Conservation (phyloP, 2,113 vertebrate species). For the Brachypodius melanocephalos region DNA sequence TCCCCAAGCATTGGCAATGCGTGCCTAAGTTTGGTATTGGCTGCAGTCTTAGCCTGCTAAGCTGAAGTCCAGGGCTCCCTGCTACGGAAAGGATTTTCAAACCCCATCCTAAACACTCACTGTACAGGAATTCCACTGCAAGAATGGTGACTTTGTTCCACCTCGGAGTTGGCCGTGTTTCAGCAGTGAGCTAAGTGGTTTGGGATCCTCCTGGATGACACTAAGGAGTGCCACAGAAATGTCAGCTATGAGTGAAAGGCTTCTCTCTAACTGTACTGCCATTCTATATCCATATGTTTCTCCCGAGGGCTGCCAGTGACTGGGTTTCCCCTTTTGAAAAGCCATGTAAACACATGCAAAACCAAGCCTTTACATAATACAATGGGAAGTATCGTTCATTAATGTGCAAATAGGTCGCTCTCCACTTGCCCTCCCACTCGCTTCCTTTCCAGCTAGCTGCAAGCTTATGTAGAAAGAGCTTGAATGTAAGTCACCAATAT, state of each 20-base stretch:
- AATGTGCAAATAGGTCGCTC: slow-evolving; percentile 44
- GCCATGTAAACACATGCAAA: slow-evolving; percentile 8
- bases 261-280: neutral
- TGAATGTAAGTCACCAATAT: slow-evolving; percentile 14
- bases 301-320: neutral
- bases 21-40: neutral
- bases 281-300: slow-evolving; percentile 17
- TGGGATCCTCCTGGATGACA: slow-evolving; percentile 34
- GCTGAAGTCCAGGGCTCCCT: neutral
- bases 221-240: neutral
- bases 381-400: neutral
- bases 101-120: neutral
- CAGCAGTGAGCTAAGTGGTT: slow-evolving; percentile 42
- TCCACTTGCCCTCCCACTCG: slow-evolving; percentile 37
- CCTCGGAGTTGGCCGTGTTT: neutral
- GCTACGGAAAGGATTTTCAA: neutral
- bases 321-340: neutral
- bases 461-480: slow-evolving; percentile 34
- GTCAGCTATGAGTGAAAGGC: slow-evolving; percentile 37
- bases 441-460: slow-evolving; percentile 23
- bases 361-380: neutral
- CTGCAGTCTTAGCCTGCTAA: neutral
- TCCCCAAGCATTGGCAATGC: neutral
- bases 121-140: neutral
- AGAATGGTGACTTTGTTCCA: slow-evolving; percentile 18